Conservation (phyloP, 1,140 invertebrate species). For the Zaprionus gabonicus region DNA sequence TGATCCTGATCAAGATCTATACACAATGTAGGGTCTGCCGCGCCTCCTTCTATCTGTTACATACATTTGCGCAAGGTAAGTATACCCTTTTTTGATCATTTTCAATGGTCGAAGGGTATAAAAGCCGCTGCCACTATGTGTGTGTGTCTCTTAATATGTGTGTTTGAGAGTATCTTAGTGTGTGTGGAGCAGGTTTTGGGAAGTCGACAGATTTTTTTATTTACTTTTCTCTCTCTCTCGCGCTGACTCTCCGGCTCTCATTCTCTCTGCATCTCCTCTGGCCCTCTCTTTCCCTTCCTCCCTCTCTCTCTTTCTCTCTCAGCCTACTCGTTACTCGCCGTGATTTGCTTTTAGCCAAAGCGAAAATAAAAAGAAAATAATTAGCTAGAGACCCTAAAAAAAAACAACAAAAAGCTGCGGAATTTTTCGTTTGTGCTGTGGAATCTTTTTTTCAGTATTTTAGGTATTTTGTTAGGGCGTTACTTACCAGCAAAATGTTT, state of each 20-base stretch:
- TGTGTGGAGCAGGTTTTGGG: slow-evolving; percentile 49
- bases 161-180: neutral
- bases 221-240: slow-evolving; percentile 43
- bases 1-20: too few species aligned
- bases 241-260: slow-evolving; percentile 2
- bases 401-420: slow-evolving; percentile 33
- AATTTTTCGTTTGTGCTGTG: slow-evolving; percentile 44
- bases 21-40: too few species aligned
- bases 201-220: slow-evolving; percentile 47
- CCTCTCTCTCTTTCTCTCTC: slow-evolving; percentile 34
- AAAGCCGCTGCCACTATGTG: slow-evolving; percentile 43
- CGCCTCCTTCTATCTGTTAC: too few species aligned
- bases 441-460: slow-evolving; percentile 37
- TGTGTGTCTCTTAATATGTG: slow-evolving; percentile 19
- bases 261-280: slow-evolving; percentile 25
- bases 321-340: slow-evolving; percentile 68
- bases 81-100: too few species aligned
- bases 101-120: too few species aligned
- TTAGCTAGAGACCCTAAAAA: slow-evolving; percentile 68
- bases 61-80: too few species aligned
- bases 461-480: slow-evolving; percentile 48
- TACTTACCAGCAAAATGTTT: slow-evolving; percentile 69
- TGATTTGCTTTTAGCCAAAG: slow-evolving; percentile 70
- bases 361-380: slow-evolving; percentile 71
- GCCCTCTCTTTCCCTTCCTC: neutral